A percentile compares a stretch with the other conserved stretches of the same genome.
phyloP scores from a whole-genome alignment of 2,113 vertebrate species.

The Peromyscus polionotus region DNA sequence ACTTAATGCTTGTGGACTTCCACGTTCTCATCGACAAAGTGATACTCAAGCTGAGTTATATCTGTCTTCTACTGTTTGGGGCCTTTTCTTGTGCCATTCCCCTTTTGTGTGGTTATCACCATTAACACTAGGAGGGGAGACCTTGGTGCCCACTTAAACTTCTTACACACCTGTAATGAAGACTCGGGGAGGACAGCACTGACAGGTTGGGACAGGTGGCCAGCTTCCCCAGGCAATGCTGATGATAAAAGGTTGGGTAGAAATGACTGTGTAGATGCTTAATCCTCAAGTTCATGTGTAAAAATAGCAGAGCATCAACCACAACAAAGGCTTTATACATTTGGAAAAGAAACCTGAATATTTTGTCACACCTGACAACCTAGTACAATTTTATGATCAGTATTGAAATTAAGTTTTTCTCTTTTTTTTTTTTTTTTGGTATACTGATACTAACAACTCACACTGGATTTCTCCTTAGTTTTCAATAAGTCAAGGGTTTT shows the following conservation, averaged over 20 bases:
- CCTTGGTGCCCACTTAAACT: neutral
- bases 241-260: neutral
- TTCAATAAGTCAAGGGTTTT: slow-evolving; percentile 9
- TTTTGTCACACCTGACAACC: neutral
- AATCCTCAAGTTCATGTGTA: neutral
- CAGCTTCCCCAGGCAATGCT: neutral
- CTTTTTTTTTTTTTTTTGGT: neutral
- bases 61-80: neutral
- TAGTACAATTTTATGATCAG: neutral
- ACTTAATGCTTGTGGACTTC: neutral
- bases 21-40: neutral
- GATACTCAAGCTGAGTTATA: neutral
- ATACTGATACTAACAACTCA: neutral
- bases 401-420: neutral
- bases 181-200: neutral
- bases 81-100: neutral
- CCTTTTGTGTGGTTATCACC: neutral
- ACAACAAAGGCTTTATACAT: neutral
- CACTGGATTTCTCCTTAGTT: slow-evolving; percentile 9
- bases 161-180: neutral
- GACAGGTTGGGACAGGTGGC: neutral
- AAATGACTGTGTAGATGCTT: slow-evolving; percentile 7
- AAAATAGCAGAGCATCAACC: too few relatives aligned
- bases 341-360: neutral
- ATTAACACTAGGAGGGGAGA: neutral